Conservation (phyloP, 2,113 vertebrate genomes). For the Enhydra lutris region DNA sequence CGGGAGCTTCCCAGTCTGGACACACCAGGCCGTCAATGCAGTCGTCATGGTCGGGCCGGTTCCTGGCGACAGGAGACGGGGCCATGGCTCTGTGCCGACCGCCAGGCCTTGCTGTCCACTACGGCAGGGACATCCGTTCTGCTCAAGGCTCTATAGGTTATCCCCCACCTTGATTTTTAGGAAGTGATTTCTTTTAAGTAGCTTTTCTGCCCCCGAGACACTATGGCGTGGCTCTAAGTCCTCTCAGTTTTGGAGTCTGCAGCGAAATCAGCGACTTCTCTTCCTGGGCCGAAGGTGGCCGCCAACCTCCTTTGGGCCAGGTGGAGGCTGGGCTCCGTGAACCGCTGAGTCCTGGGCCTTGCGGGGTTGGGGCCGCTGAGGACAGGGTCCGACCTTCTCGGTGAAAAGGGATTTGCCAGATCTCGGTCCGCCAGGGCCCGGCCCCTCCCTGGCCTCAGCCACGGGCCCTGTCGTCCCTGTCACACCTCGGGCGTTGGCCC, state of each 20-base stretch:
- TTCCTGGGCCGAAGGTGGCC: rapidly evolving
- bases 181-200: background rate
- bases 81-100: rapidly evolving
- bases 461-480: rapidly evolving
- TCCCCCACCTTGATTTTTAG: no score
- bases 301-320: rapidly evolving
- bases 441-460: background rate
- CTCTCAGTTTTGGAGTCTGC: background rate
- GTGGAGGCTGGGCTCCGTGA: background rate
- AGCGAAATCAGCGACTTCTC: rapidly evolving
- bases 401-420: rapidly evolving
- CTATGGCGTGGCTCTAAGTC: rapidly evolving
- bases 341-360: rapidly evolving
- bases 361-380: rapidly evolving
- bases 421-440: background rate
- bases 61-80: rapidly evolving
- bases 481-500: background rate
- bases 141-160: background rate
- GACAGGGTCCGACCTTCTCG: rapidly evolving
- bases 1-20: background rate
- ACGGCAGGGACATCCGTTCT: rapidly evolving
- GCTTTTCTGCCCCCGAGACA: background rate
- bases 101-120: rapidly evolving
- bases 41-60: background rate
- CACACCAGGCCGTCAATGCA: rapidly evolving